Evolutionary conservation across 2,113 vertebrate species (phyloP).

Genomic region (Stomatorhinus ivindoensis): DNA sequence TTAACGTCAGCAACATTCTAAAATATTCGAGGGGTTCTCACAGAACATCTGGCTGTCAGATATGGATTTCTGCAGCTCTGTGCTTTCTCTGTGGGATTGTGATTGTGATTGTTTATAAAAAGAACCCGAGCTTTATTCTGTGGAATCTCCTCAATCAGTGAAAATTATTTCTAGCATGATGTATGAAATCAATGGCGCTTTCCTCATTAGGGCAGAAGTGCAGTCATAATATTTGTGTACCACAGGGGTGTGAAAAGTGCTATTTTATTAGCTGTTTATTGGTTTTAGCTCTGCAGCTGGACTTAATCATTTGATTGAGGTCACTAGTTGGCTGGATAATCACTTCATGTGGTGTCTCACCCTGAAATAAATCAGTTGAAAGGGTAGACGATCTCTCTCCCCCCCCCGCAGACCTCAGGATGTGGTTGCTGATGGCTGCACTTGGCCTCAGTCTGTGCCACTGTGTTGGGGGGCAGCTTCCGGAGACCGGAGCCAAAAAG

Average conservation of each 20-base stretch:
- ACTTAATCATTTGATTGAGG: not conserved
- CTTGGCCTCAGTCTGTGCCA: conserved; percentile 78
- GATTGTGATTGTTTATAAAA: not conserved
- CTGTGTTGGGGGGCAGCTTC: conserved; percentile 69
- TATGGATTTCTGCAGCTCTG: not conserved
- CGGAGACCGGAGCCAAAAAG: conserved; percentile 68
- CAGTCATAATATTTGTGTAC: not conserved
- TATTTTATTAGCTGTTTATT: not conserved
- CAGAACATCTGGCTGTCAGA: not conserved
- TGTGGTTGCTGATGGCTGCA: conserved; percentile 73
- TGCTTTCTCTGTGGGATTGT: not conserved
- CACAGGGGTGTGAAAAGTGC: not conserved
- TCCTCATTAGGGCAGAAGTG: not conserved
- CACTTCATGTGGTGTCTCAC: not conserved
- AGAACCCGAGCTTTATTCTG: not conserved
- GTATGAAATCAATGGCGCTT: not conserved
- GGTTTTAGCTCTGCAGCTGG: not conserved
- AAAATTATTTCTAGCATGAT: not conserved
- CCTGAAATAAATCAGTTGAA: not conserved
- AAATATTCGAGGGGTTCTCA: not conserved
- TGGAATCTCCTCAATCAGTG: not conserved
- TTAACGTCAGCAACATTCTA: not conserved
- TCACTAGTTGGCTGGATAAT: not conserved
- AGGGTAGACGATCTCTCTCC: not conserved
- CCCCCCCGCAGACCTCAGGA: conserved; percentile 65